Evolutionary conservation across 2,888 invertebrate species (phyloP).

Genomic region (Leptura quadrifasciata): DNA sequence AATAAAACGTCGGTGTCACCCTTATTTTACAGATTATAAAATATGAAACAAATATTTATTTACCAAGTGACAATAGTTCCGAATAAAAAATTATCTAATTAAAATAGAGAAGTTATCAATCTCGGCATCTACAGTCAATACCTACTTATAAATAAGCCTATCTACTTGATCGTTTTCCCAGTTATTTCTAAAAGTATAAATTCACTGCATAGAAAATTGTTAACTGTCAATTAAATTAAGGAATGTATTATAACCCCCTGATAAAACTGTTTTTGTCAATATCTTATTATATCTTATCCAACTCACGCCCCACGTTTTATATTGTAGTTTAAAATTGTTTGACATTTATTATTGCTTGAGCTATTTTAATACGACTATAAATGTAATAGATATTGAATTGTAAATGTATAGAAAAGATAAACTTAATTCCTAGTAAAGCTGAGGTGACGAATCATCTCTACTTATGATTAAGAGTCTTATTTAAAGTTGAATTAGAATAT

Average conservation of each 20-base stretch:
- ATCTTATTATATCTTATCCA: not conserved
- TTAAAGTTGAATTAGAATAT: not conserved
- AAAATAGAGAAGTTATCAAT: not conserved
- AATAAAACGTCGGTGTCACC: no score
- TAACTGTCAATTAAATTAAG: not conserved
- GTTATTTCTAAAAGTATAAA: not conserved
- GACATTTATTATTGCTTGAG: not conserved
- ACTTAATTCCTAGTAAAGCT: not conserved
- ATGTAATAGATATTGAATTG: not conserved
- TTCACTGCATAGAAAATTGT: not conserved
- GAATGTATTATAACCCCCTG: not conserved
- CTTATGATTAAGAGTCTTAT: not conserved
- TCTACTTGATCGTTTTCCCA: not conserved
- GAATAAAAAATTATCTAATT: not conserved
- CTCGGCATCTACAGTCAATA: not conserved
- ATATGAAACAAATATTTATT: no score
- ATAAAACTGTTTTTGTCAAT: not conserved
- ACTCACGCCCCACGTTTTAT: not conserved
- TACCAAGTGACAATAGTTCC: not conserved
- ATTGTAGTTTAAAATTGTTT: not conserved
- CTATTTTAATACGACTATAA: conserved; percentile 1
- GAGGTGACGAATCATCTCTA: not conserved
- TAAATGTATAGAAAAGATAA: not conserved
- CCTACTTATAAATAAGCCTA: not conserved
- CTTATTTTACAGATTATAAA: no score